These are phyloP conservation scores for Labia minor DNA, from an alignment of 2,888 invertebrate genomes.

Conservation along the genomic window DNA sequence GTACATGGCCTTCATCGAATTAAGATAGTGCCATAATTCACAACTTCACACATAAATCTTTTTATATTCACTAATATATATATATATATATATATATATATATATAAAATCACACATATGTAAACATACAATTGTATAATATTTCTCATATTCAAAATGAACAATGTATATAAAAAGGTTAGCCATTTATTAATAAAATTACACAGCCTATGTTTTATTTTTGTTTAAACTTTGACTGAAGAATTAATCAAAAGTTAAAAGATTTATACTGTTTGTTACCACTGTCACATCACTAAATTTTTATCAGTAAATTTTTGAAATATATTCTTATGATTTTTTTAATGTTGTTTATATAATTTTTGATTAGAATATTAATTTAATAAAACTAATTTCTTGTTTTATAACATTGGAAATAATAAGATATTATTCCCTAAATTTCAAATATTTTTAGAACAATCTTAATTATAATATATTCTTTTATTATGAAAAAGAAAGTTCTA, in stretches of 20 bases:
- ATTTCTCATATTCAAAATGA: not conserved
- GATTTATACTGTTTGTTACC: slow-evolving; percentile 8
- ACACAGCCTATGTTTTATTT: not conserved
- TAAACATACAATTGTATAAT: not conserved
- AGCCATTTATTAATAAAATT: not conserved
- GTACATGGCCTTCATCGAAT: not conserved
- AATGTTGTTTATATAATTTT: too few species aligned
- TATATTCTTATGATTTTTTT: not conserved
- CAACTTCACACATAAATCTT: not conserved
- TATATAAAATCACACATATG: not conserved
- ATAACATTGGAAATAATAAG: too few species aligned
- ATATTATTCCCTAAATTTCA: too few species aligned
- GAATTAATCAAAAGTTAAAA: not conserved
- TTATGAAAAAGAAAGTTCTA: too few species aligned
- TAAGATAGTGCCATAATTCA: not conserved
- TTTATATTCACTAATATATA: not conserved
- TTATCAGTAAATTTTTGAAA: not conserved
- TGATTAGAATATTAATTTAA: too few species aligned
- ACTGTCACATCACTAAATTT: not conserved
- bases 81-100: too few species aligned
- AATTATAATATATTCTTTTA: too few species aligned
- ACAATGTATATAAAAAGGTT: not conserved
- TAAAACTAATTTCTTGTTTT: too few species aligned
- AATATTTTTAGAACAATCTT: too few species aligned
- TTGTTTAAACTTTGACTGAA: too few species aligned